Conservation (phyloP, 2,797 vertebrate species). For the Borostomias antarcticus region DNA sequence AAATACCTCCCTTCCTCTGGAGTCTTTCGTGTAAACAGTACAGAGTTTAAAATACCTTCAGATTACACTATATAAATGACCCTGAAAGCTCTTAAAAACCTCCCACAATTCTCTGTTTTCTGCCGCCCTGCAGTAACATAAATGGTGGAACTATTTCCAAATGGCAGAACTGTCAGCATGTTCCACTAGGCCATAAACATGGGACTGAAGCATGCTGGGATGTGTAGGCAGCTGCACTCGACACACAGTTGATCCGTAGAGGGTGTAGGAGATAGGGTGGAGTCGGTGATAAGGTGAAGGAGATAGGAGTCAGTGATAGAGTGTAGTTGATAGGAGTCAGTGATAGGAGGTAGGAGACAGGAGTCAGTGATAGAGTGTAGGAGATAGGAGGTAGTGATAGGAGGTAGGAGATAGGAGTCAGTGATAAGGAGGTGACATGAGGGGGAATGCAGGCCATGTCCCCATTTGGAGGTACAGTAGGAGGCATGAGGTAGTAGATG, state of each 20-base stretch:
- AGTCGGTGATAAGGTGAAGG: background rate
- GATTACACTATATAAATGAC: slow-evolving; percentile 22
- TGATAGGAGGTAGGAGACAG: background rate
- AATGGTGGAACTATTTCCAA: slow-evolving; percentile 52
- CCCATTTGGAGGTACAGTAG: no score
- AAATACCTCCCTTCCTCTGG: slow-evolving; percentile 9
- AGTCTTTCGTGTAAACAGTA: slow-evolving; percentile 33
- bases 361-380: background rate
- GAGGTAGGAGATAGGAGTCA: background rate
- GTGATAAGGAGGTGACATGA: background rate
- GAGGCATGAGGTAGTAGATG: no score
- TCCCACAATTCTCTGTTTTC: slow-evolving; percentile 28
- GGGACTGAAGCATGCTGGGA: slow-evolving; percentile 28
- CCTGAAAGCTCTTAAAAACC: slow-evolving; percentile 8
- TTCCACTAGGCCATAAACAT: slow-evolving; percentile 49
- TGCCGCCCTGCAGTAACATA: slow-evolving; percentile 37
- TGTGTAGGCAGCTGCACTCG: slow-evolving; percentile 3
- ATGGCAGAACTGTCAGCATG: slow-evolving; percentile 45
- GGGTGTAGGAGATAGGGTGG: background rate
- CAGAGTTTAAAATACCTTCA: slow-evolving; percentile 19
- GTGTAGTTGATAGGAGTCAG: background rate
- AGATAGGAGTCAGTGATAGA: background rate
- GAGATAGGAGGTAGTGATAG: background rate
- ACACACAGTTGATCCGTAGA: no score
- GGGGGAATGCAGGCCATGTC: no score